Evolutionary conservation across 2,888 invertebrate genomes (phyloP).

Genomic region (Agrochola lota): DNA sequence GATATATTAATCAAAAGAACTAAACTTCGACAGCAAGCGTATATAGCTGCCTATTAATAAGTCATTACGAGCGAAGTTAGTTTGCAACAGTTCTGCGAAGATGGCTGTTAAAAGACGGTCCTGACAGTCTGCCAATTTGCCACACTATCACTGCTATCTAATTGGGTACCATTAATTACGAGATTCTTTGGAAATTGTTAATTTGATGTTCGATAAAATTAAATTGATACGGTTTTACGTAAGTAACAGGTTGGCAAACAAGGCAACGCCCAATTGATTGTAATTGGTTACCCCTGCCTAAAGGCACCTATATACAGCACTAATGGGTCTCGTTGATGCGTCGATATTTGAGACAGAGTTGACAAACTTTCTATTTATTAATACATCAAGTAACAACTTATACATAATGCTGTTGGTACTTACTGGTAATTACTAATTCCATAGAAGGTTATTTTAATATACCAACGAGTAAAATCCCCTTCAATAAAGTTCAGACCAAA

Average conservation of each 20-base stretch:
- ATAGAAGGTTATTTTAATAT: not conserved
- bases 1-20: conserved; percentile 34
- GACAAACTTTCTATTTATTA: not conserved
- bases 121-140: conserved; percentile 6
- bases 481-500: not conserved
- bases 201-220: conserved; percentile 2
- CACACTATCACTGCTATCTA: conserved; percentile 6
- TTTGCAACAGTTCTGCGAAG: conserved; percentile 20
- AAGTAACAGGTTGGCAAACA: conserved; percentile 32
- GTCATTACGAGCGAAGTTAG: conserved; percentile 23
- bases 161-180: conserved; percentile 26
- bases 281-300: conserved; percentile 8
- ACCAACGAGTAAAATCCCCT: not conserved
- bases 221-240: conserved; percentile 11
- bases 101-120: not conserved
- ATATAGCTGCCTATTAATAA: conserved; percentile 26
- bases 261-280: conserved; percentile 27
- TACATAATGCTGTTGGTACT: not conserved
- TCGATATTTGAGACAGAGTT: not conserved
- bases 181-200: conserved; percentile 3
- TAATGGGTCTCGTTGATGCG: not conserved
- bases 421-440: too few relatives aligned
- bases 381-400: not conserved
- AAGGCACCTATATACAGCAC: not conserved
- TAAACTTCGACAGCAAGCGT: conserved; percentile 32